phyloP scores from a whole-genome alignment of 2,113 vertebrate genomes.

The Acanthochromis polyacanthus region DNA sequence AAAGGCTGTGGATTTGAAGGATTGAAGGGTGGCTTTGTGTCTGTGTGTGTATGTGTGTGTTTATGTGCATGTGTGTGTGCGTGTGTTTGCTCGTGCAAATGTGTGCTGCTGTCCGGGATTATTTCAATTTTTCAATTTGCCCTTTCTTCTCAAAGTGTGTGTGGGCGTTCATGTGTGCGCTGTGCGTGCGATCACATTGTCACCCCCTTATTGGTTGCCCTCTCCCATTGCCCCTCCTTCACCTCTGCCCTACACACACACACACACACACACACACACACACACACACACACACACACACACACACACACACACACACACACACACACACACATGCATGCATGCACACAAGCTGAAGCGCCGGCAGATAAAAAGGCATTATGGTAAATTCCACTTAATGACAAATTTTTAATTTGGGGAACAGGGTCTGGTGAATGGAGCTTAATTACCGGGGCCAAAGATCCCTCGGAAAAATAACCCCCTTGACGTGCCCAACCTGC shows the following conservation, averaged over 20 bases:
- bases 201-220: constrained; percentile 63
- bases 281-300: constrained; percentile 61
- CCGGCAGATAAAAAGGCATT: constrained; percentile 99
- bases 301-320: constrained; percentile 50
- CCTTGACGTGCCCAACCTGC: constrained; percentile 77
- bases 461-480: constrained; percentile 90
- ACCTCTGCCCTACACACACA: constrained; percentile 47
- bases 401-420: constrained; percentile 99
- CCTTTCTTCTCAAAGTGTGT: constrained; percentile 86
- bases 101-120: constrained; percentile 90
- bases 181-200: constrained; percentile 44
- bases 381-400: constrained; percentile 99
- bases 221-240: constrained; percentile 56
- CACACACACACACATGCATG: constrained; percentile 14
- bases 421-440: constrained; percentile 96
- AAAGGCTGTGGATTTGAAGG: constrained; percentile 92
- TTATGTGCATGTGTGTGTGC: constrained; percentile 33
- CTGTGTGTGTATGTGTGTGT: constrained; percentile 40
- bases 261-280: constrained; percentile 42
- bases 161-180: constrained; percentile 39
- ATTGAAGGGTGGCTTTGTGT: constrained; percentile 52
- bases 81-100: constrained; percentile 44
- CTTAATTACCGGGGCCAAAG: constrained; percentile 96
- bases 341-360: constrained; percentile 88
- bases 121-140: constrained; percentile 96